These are phyloP conservation scores for Vannuccia rotundouncinata DNA, from an alignment of 2,888 invertebrate species.

Conservation along the genomic window DNA sequence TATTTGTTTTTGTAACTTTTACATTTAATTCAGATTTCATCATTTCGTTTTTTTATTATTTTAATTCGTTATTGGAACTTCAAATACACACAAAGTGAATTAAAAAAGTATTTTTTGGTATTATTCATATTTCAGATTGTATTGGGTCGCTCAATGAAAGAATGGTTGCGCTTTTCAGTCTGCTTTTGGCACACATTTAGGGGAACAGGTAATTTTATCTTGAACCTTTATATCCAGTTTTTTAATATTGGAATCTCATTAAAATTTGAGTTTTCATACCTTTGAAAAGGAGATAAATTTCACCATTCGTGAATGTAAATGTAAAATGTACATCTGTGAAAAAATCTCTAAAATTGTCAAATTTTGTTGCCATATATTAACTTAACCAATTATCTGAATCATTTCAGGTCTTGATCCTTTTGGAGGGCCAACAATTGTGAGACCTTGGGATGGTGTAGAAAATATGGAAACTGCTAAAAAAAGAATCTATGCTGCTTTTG, in stretches of 20 bases:
- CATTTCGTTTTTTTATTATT: too few species aligned
- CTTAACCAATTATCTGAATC: not conserved
- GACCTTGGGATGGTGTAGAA: slow-evolving; percentile 63
- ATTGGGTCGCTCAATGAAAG: slow-evolving; percentile 63
- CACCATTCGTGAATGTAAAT: not conserved
- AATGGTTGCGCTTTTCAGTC: slow-evolving; percentile 64
- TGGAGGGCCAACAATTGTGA: slow-evolving; percentile 57
- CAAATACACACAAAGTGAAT: too few species aligned
- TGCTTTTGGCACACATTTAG: slow-evolving; percentile 61
- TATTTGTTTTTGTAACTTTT: too few species aligned
- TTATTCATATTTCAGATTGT: slow-evolving; percentile 57
- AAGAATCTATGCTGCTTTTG: slow-evolving; percentile 63
- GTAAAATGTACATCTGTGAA: not conserved
- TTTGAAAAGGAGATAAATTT: not conserved
- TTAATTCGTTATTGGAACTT: too few species aligned
- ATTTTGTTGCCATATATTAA: not conserved
- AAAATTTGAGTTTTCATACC: not conserved
- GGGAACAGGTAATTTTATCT: slow-evolving; percentile 45
- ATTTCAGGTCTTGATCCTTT: slow-evolving; percentile 56
- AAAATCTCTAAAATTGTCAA: not conserved
- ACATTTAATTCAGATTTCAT: too few species aligned
- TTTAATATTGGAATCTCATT: not conserved
- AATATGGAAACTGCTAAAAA: slow-evolving; percentile 62
- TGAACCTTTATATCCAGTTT: not conserved
- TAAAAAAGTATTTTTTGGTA: too few species aligned